phyloP scores from a whole-genome alignment of 2,888 invertebrate genomes.

The Hypselothyrea guttata region DNA sequence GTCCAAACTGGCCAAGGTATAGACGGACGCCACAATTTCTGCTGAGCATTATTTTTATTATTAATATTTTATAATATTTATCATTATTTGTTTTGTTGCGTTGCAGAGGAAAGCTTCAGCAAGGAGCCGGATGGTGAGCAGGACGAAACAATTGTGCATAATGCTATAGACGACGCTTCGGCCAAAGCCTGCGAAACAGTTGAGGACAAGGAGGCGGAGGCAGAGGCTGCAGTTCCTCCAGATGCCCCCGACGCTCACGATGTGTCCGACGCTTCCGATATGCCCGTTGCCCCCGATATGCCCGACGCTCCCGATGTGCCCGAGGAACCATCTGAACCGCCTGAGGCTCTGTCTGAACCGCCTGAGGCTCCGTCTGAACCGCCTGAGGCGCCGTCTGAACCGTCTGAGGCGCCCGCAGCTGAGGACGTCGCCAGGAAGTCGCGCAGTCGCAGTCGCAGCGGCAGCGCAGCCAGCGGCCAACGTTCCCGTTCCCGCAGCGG shows the following conservation, averaged over 20 bases:
- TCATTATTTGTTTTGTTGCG: constrained; percentile 22
- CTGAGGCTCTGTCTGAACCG: no score
- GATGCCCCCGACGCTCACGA: no score
- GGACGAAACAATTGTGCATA: neutral
- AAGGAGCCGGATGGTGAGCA: constrained; percentile 24
- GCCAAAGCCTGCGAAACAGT: constrained; percentile 17
- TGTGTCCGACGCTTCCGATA: no score
- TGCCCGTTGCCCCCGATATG: no score
- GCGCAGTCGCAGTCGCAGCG: constrained; percentile 56
- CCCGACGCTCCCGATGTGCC: no score
- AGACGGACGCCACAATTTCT: no score
- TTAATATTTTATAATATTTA: neutral
- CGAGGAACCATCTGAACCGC: no score
- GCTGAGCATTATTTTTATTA: no score
- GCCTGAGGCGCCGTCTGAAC: no score
- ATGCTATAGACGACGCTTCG: constrained; percentile 1
- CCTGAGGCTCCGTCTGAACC: no score
- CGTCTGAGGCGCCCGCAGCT: neutral
- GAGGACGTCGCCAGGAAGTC: constrained; percentile 54
- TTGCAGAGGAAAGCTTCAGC: constrained; percentile 23
- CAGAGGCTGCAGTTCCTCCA: neutral
- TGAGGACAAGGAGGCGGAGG: constrained; percentile 45
- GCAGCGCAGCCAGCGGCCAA: constrained; percentile 31
- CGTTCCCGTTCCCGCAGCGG: constrained; percentile 50
- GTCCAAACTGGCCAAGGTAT: no score